Evolutionary conservation across 2,113 vertebrate species (phyloP).

Genomic region (Synchiropus splendidus): DNA sequence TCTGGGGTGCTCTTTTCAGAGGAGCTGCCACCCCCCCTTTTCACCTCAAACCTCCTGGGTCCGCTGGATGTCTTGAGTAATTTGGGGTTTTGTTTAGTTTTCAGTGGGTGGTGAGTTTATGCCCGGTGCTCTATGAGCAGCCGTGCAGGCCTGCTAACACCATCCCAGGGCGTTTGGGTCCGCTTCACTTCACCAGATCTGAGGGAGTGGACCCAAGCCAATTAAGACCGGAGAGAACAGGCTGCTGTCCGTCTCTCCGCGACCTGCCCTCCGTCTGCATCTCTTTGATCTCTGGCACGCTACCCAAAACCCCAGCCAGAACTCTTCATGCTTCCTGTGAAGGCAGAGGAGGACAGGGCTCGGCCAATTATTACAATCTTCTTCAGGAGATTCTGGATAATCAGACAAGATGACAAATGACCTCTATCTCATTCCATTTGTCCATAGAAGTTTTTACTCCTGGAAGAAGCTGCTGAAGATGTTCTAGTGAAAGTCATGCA

Average conservation of each 20-base stretch:
- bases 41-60: too few species aligned
- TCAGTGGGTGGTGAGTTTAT: constrained; percentile 9
- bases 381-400: constrained; percentile 42
- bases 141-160: constrained; percentile 44
- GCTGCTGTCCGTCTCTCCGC: constrained; percentile 45
- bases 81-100: constrained; percentile 44
- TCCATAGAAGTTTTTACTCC: constrained; percentile 4
- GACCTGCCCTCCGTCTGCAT: constrained; percentile 8
- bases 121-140: constrained; percentile 28
- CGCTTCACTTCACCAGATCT: constrained; percentile 62
- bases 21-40: constrained; percentile 21
- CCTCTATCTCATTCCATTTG: constrained; percentile 26
- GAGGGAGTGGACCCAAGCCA: constrained; percentile 53
- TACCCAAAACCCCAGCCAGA: constrained; percentile 48
- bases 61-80: constrained; percentile 13
- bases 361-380: constrained; percentile 61
- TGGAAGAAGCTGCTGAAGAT: too few species aligned
- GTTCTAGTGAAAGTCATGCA: too few species aligned
- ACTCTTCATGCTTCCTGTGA: constrained; percentile 35
- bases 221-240: constrained; percentile 50
- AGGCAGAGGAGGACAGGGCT: constrained; percentile 28
- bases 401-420: constrained; percentile 49
- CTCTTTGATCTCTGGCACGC: constrained; percentile 58
- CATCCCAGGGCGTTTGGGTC: constrained; percentile 50
- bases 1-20: constrained; percentile 24